phyloP scores from a whole-genome alignment of 2,113 vertebrate genomes.

The Acrocephalus arundinaceus region DNA sequence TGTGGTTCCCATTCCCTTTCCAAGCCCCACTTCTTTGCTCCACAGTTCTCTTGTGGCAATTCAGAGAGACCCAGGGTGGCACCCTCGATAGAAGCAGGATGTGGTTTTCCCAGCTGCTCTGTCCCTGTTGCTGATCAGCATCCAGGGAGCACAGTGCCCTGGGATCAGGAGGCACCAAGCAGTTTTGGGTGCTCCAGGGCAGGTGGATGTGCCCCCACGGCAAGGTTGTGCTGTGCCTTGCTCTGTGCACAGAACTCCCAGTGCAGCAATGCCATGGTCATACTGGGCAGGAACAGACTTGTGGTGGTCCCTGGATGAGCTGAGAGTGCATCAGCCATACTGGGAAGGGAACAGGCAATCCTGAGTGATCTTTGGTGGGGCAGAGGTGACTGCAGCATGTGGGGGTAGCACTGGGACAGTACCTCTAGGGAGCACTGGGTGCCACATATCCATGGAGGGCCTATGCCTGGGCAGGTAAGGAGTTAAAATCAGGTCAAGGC shows the following conservation, averaged over 20 bases:
- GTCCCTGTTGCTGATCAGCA: not conserved
- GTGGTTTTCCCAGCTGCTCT: not conserved
- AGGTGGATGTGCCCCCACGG: not conserved
- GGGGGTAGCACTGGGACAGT: not conserved
- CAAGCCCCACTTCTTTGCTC: too few relatives aligned
- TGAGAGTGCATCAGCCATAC: not conserved
- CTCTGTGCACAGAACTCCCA: not conserved
- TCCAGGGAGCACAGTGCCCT: too few relatives aligned
- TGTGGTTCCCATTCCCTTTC: too few relatives aligned
- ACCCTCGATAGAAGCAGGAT: not conserved
- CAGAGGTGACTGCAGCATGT: not conserved
- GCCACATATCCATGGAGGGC: too few relatives aligned
- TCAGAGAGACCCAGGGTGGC: too few relatives aligned
- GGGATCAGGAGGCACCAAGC: not conserved
- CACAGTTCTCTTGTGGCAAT: too few relatives aligned
- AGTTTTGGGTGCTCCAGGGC: not conserved
- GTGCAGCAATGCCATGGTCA: not conserved
- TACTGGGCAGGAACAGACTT: not conserved
- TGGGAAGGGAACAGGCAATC: not conserved
- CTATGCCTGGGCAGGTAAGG: not conserved
- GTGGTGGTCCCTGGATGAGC: too few relatives aligned
- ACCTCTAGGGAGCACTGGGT: not conserved
- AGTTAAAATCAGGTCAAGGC: not conserved
- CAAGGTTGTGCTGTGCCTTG: not conserved
- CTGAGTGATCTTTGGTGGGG: accelerated